Percentiles rank a stretch among this genome's conserved stretches.
Evolutionary conservation across 2,888 invertebrate species (phyloP).

Genomic region (Drosophila neotestacea): DNA sequence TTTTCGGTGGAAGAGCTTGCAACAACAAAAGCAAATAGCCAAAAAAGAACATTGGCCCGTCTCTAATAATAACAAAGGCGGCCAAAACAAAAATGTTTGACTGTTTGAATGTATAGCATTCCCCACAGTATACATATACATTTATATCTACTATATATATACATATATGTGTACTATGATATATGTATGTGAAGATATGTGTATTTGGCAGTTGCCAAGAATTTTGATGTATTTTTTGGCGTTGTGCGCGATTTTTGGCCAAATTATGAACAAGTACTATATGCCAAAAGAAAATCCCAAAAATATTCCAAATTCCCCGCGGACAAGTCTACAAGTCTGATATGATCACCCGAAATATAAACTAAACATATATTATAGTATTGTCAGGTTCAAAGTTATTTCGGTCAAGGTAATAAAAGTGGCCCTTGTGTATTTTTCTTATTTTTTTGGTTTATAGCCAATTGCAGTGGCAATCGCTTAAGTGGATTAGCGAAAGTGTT

Average conservation of each 20-base stretch:
- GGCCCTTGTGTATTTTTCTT: conserved; percentile 5
- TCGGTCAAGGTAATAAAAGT: conserved; percentile 60
- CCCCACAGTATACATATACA: conserved; percentile 19
- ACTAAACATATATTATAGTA: conserved; percentile 9
- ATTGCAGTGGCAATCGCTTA: conserved; percentile 51
- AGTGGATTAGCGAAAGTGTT: conserved; percentile 79
- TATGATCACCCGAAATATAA: conserved; percentile 7
- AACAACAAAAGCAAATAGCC: conserved; percentile 48
- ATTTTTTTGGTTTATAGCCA: conserved; percentile 33
- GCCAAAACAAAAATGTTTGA: conserved; percentile 60
- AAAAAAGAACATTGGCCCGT: conserved; percentile 57
- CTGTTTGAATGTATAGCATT: conserved; percentile 34
- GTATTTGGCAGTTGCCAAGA: conserved; percentile 67
- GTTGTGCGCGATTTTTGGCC: conserved; percentile 52
- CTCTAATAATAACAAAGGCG: conserved; percentile 76
- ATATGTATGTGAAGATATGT: conserved; percentile 5
- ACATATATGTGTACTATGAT: conserved; percentile 9
- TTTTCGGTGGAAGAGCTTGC: conserved; percentile 46
- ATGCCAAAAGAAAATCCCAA: conserved; percentile 40
- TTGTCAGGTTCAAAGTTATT: conserved; percentile 64
- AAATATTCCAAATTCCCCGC: conserved; percentile 33
- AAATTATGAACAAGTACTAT: conserved; percentile 31
- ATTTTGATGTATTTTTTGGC: conserved; percentile 74
- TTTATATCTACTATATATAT: conserved; percentile 13
- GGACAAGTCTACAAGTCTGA: background rate